Evolutionary conservation across 1,140 invertebrate genomes (phyloP).

Genomic region (Cylas formicarius): DNA sequence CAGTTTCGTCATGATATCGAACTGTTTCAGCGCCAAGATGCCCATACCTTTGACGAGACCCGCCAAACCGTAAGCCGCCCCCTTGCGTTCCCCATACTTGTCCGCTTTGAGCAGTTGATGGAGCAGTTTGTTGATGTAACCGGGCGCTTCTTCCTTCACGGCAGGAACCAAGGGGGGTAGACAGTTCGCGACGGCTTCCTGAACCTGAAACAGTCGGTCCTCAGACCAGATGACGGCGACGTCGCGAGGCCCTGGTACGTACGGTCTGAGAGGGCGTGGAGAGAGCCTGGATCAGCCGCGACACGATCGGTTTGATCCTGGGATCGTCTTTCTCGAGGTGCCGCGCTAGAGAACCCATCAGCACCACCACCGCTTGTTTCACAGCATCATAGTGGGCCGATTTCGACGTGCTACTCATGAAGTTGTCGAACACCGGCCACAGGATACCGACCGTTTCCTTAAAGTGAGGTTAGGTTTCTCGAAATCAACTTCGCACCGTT

Average conservation of each 20-base stretch:
- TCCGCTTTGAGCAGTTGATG: slow-evolving; percentile 85
- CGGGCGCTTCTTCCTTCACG: slow-evolving; percentile 82
- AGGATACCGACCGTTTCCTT: slow-evolving; percentile 61
- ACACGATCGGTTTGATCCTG: slow-evolving; percentile 86
- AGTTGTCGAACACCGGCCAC: slow-evolving; percentile 83
- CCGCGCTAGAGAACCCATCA: slow-evolving; percentile 92
- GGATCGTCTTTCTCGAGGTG: slow-evolving; percentile 89
- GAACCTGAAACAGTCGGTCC: slow-evolving; percentile 57
- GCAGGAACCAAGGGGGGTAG: slow-evolving; percentile 87
- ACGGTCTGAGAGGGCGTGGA: slow-evolving; percentile 94
- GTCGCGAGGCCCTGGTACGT: no score
- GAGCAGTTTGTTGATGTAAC: slow-evolving; percentile 82
- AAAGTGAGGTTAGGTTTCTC: slow-evolving; percentile 16
- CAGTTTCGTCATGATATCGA: slow-evolving; percentile 91
- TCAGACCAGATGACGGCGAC: no score
- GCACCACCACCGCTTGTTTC: slow-evolving; percentile 89
- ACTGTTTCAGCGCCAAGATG: slow-evolving; percentile 88
- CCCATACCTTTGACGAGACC: slow-evolving; percentile 93
- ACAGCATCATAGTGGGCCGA: slow-evolving; percentile 87
- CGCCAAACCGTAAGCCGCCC: slow-evolving; percentile 83
- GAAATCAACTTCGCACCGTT: no score
- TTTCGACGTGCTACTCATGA: slow-evolving; percentile 84
- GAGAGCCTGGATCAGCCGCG: slow-evolving; percentile 81
- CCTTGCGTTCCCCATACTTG: slow-evolving; percentile 93
- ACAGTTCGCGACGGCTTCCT: slow-evolving; percentile 96